A percentile compares a stretch with the other conserved stretches of the same genome.
phyloP scores from a whole-genome alignment of 2,797 vertebrate genomes.

The Serranus cabrilla region DNA sequence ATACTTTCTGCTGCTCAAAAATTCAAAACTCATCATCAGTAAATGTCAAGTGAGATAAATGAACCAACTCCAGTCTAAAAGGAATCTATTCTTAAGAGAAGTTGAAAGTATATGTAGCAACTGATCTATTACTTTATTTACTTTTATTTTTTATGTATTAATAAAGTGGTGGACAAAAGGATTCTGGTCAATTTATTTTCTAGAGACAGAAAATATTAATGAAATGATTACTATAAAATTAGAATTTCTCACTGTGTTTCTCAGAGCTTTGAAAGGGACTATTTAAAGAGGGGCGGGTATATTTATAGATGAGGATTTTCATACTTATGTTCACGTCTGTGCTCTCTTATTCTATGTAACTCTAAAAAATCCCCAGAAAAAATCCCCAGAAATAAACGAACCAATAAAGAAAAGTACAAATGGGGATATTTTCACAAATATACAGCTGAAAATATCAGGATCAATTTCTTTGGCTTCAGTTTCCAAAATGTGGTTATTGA shows the following conservation, averaged over 20 bases:
- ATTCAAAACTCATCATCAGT: not conserved
- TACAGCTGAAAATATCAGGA: no score
- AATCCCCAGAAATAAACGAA: no score
- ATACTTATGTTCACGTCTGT: not conserved
- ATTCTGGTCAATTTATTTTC: not conserved
- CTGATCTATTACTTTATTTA: not conserved
- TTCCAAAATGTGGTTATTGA: constrained; percentile 8
- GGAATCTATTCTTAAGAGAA: not conserved
- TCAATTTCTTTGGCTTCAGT: no score
- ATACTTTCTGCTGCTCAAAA: not conserved
- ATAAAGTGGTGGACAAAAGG: not conserved
- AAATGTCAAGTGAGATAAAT: not conserved
- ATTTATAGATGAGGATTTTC: no score
- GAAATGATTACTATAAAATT: not conserved
- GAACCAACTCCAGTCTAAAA: not conserved
- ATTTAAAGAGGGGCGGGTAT: not conserved
- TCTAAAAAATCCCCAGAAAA: no score
- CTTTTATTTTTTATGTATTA: not conserved
- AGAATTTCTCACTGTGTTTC: not conserved
- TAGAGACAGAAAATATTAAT: not conserved
- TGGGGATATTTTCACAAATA: no score
- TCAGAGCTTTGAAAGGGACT: not conserved
- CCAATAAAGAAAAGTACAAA: no score
- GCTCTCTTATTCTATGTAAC: no score
- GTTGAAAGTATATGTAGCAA: not conserved